These are phyloP conservation scores for Xestia rhomboidea DNA, from an alignment of 2,888 invertebrate genomes.

Conservation along the genomic window DNA sequence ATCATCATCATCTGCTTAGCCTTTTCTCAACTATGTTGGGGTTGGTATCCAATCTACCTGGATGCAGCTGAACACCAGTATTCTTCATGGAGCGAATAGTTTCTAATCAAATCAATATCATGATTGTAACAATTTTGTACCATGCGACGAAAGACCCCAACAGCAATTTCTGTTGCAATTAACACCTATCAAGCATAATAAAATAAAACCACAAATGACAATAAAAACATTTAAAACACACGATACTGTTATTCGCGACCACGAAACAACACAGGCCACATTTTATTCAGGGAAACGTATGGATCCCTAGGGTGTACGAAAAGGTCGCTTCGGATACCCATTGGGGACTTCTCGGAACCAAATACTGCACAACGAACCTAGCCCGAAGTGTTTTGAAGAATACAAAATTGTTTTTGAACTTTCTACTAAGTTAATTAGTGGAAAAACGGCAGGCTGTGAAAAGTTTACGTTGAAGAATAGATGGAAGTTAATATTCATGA, in stretches of 20 bases:
- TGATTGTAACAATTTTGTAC: not conserved
- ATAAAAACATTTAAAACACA: slow-evolving; percentile 14
- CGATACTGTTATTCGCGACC: slow-evolving; percentile 30
- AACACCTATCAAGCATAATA: not conserved
- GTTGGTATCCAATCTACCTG: too few species aligned
- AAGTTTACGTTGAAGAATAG: slow-evolving; percentile 31
- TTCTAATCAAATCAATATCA: too few species aligned
- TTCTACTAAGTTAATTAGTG: slow-evolving; percentile 41
- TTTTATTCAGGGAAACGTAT: slow-evolving; percentile 63
- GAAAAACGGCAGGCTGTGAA: slow-evolving; percentile 11
- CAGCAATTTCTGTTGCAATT: not conserved
- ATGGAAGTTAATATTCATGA: slow-evolving; percentile 52
- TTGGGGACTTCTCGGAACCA: slow-evolving; percentile 21
- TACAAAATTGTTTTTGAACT: slow-evolving; percentile 52
- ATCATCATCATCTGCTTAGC: too few species aligned
- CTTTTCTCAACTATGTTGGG: too few species aligned
- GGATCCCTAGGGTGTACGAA: slow-evolving; percentile 35
- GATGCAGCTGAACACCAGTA: too few species aligned
- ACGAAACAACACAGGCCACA: slow-evolving; percentile 28
- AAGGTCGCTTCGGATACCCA: slow-evolving; percentile 42
- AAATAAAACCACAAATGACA: slow-evolving; percentile 39
- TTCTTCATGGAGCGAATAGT: too few species aligned
- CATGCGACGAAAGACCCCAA: not conserved
- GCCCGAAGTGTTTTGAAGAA: slow-evolving; percentile 47
- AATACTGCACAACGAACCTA: slow-evolving; percentile 42